phyloP scores from a whole-genome alignment of 30 jellyfish, hydroid and myxozoan species.

The Mastigias papua region DNA sequence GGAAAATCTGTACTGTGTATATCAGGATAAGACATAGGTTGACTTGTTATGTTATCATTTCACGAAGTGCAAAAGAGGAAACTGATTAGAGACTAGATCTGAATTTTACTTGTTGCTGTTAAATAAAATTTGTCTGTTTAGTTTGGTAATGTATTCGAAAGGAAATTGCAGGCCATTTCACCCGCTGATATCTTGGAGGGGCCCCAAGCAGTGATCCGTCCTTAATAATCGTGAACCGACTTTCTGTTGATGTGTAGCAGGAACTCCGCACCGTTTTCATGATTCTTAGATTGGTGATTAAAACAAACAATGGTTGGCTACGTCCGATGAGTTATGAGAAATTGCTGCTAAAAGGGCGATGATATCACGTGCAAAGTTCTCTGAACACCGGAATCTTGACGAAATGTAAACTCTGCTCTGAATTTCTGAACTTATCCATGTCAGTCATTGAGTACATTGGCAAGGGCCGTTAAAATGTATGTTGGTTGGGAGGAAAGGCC shows the following conservation, averaged over 20 bases:
- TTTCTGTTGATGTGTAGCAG: constrained; percentile 29
- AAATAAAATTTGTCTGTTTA: background rate
- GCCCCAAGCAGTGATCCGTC: background rate
- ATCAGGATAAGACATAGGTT: too few species aligned
- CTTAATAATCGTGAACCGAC: constrained; percentile 1
- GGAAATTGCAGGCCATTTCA: constrained; percentile 59
- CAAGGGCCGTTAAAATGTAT: background rate
- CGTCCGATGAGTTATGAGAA: background rate
- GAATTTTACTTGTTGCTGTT: too few species aligned
- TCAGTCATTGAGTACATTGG: background rate
- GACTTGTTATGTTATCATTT: too few species aligned
- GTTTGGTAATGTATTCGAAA: constrained; percentile 8
- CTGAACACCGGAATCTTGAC: background rate
- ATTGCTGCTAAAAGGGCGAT: constrained; percentile 14
- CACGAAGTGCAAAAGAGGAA: too few species aligned
- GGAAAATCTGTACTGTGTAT: too few species aligned
- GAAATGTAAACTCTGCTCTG: constrained; percentile 1
- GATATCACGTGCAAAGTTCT: background rate
- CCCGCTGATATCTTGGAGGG: constrained; percentile 19
- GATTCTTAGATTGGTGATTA: background rate
- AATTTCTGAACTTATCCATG: background rate
- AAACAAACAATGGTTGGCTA: background rate
- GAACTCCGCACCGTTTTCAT: constrained; percentile 31
- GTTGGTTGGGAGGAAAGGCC: background rate
- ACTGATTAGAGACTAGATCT: too few species aligned